Conservation (phyloP, 2,113 vertebrate species). For the Ariopsis seemanni region DNA sequence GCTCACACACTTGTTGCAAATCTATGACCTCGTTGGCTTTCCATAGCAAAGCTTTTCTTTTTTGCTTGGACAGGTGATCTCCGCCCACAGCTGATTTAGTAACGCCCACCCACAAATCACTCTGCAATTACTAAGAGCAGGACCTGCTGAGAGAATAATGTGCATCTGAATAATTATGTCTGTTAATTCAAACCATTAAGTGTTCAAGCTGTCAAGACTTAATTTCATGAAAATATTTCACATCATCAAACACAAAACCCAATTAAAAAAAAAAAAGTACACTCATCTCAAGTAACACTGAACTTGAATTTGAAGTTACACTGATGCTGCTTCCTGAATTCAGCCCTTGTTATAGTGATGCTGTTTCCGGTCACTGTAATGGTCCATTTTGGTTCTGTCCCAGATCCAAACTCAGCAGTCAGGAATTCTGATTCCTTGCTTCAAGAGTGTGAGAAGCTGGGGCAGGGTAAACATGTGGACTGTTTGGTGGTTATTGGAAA, state of each 20-base stretch:
- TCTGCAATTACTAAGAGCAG: neutral
- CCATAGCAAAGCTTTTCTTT: constrained; percentile 60
- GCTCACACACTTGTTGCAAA: neutral
- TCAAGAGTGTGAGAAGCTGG: neutral
- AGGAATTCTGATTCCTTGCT: neutral
- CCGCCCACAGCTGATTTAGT: constrained; percentile 68
- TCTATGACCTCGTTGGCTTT: neutral
- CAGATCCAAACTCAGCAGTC: neutral
- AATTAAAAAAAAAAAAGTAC: neutral
- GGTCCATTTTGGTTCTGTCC: neutral
- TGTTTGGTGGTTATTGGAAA: neutral
- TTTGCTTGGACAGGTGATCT: constrained; percentile 58
- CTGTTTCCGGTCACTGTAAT: neutral
- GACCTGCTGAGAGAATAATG: neutral
- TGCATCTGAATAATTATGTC: neutral
- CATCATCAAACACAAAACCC: neutral
- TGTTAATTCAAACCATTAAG: neutral
- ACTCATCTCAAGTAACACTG: neutral
- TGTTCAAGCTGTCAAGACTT: neutral
- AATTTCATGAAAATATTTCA: neutral
- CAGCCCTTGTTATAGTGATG: neutral
- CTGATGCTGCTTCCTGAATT: too few species aligned
- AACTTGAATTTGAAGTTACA: neutral
- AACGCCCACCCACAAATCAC: constrained; percentile 32
- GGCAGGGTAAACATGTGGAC: neutral